Conservation (phyloP, 2,113 vertebrate genomes). For the Podilymbus podiceps region DNA sequence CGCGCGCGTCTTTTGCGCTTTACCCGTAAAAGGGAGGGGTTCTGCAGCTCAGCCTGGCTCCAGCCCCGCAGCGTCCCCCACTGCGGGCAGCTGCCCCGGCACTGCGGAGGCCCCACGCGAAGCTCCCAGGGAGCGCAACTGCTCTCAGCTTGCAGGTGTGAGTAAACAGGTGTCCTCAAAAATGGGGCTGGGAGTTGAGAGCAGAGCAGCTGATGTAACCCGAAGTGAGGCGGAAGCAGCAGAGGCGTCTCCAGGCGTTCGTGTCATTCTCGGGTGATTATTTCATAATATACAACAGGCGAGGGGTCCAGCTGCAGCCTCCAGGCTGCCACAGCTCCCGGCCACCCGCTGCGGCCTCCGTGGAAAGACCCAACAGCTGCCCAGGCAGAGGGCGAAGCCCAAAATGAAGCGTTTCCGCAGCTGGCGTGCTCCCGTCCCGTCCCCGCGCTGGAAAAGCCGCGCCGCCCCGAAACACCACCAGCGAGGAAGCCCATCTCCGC, state of each 20-base stretch:
- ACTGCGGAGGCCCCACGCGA: fast-evolving
- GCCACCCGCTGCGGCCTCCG: fast-evolving
- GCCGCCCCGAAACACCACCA: background rate
- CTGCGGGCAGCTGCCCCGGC: background rate
- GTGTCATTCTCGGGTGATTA: background rate
- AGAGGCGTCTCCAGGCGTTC: background rate
- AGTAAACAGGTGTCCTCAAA: background rate
- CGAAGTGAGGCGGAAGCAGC: background rate
- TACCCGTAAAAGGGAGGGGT: background rate
- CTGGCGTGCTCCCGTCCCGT: fast-evolving
- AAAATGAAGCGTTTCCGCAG: background rate
- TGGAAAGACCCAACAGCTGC: background rate
- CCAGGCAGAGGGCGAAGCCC: background rate
- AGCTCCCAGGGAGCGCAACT: background rate
- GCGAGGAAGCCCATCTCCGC: fast-evolving
- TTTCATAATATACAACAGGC: background rate
- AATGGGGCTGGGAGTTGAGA: background rate
- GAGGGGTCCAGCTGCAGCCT: background rate
- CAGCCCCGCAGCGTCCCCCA: fast-evolving
- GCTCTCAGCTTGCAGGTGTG: background rate
- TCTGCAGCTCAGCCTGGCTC: background rate
- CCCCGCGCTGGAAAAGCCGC: fast-evolving
- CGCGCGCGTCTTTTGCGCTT: fast-evolving
- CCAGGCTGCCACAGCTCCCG: background rate
- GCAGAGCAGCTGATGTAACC: background rate